A percentile compares a stretch with the other conserved stretches of the same genome.
Evolutionary conservation across 2,113 vertebrate species (phyloP).

Genomic region (Chionis minor): DNA sequence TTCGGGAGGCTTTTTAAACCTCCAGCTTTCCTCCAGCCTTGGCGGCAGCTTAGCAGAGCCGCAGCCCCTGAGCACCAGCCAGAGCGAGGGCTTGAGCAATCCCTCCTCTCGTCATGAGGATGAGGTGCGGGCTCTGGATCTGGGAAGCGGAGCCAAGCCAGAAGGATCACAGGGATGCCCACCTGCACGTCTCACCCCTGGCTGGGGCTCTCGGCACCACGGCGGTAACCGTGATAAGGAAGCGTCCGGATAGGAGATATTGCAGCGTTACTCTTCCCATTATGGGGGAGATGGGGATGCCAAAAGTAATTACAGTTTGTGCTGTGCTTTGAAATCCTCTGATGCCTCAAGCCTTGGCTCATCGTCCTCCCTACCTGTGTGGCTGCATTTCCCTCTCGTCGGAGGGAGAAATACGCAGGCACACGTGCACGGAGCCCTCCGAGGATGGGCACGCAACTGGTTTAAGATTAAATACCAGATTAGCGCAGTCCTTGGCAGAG

Average conservation of each 20-base stretch:
- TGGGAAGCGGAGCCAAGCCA: background rate
- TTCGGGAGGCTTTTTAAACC: background rate
- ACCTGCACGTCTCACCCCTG: background rate
- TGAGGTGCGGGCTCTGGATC: background rate
- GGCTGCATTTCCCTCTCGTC: background rate
- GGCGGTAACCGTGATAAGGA: rapidly evolving
- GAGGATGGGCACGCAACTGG: background rate
- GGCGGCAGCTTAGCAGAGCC: background rate
- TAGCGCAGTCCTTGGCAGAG: background rate
- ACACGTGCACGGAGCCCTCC: background rate
- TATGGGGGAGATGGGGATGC: background rate
- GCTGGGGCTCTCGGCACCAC: background rate
- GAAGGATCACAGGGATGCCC: background rate
- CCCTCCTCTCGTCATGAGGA: background rate
- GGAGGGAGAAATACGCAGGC: background rate
- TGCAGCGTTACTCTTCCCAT: background rate
- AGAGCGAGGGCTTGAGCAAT: background rate
- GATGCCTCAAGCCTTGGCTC: background rate
- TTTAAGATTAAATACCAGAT: background rate
- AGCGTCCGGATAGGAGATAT: rapidly evolving
- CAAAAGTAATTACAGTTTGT: background rate
- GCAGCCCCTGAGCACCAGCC: background rate
- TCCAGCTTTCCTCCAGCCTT: background rate
- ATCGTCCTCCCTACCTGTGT: background rate
- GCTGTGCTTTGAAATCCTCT: background rate